Conservation (phyloP, 2,888 invertebrate species). For the Ptilodon capucinus region DNA sequence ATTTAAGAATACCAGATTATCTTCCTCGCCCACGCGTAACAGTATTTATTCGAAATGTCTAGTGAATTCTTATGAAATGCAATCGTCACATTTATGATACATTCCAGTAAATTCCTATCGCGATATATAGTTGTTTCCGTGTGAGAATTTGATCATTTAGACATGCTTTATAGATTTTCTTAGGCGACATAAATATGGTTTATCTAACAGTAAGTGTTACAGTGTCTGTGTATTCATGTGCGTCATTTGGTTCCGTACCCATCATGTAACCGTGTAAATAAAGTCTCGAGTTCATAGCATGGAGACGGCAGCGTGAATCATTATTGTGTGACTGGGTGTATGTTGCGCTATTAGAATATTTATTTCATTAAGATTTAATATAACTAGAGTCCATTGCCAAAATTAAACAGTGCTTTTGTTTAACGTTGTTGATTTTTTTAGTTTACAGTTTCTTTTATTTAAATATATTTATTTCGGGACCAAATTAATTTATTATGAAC, state of each 20-base stretch:
- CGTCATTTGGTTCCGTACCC: slow-evolving; percentile 60
- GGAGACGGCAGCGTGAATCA: slow-evolving; percentile 48
- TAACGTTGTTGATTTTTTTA: slow-evolving; percentile 72
- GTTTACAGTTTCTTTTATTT: slow-evolving; percentile 70
- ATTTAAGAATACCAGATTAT: slow-evolving; percentile 58
- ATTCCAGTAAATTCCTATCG: slow-evolving; percentile 68
- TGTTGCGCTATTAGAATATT: slow-evolving; percentile 68
- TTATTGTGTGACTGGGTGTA: slow-evolving; percentile 64
- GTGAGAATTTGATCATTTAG: slow-evolving; percentile 67
- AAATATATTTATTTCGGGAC: slow-evolving; percentile 81
- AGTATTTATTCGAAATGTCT: slow-evolving; percentile 52
- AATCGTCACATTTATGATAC: slow-evolving; percentile 59
- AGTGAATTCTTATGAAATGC: slow-evolving; percentile 54
- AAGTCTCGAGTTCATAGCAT: slow-evolving; percentile 53
- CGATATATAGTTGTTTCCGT: slow-evolving; percentile 60
- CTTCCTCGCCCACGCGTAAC: slow-evolving; percentile 42
- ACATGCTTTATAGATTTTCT: slow-evolving; percentile 70
- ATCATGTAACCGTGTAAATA: slow-evolving; percentile 64
- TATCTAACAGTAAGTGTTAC: slow-evolving; percentile 56
- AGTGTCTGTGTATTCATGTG: slow-evolving; percentile 59
- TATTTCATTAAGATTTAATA: slow-evolving; percentile 74
- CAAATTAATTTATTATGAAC: slow-evolving; percentile 81
- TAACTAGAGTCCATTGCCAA: slow-evolving; percentile 81
- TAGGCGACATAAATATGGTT: slow-evolving; percentile 63
- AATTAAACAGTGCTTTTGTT: slow-evolving; percentile 78